These are phyloP conservation scores for Trachymyrmex cornetzi DNA, from an alignment of 1,140 invertebrate genomes.

Conservation along the genomic window DNA sequence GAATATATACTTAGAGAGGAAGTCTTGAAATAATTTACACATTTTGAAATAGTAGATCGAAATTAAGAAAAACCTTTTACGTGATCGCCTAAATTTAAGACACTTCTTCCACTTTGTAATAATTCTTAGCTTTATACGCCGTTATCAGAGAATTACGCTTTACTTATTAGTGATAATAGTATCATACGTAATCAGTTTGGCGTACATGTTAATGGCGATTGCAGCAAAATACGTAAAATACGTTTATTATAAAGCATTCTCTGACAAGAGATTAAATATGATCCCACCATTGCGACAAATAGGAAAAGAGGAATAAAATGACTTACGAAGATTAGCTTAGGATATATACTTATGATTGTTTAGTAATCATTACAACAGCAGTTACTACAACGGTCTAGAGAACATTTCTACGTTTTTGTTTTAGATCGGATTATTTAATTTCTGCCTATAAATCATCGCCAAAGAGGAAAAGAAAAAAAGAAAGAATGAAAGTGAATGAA, in stretches of 20 bases:
- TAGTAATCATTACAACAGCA: slow-evolving; percentile 4
- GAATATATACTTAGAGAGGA: not conserved
- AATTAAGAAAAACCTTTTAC: not conserved
- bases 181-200: slow-evolving; percentile 25
- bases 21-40: not conserved
- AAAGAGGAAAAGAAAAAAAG: slow-evolving; percentile 32
- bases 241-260: not conserved
- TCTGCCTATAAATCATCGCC: slow-evolving; percentile 17
- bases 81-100: not conserved
- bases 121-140: not conserved
- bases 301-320: slow-evolving; percentile 14
- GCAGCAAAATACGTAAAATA: slow-evolving; percentile 29
- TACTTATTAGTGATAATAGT: slow-evolving; percentile 18
- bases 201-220: not conserved
- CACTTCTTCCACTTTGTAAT: not conserved
- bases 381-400: slow-evolving; percentile 1
- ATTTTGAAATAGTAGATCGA: not conserved
- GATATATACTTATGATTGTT: slow-evolving; percentile 7
- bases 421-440: slow-evolving; percentile 46
- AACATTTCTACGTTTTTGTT: slow-evolving; percentile 27
- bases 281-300: slow-evolving; percentile 21
- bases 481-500: not conserved
- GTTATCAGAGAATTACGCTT: not conserved
- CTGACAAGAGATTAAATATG: slow-evolving; percentile 1
- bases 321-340: slow-evolving; percentile 27